Conservation (phyloP, 2,113 vertebrate species). For the Entomyzon cyanotis region DNA sequence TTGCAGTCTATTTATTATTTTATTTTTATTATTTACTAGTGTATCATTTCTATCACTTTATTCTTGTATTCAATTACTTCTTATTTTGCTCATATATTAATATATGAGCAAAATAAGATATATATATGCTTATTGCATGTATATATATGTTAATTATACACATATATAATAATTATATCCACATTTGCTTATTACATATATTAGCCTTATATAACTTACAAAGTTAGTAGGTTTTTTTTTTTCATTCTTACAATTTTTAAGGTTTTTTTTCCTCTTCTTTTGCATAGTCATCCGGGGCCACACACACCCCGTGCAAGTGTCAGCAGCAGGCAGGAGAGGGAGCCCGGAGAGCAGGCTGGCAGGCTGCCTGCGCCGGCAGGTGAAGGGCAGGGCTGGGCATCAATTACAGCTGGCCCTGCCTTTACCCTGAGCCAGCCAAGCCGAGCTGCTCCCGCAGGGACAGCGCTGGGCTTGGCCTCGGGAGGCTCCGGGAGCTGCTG, state of each 20-base stretch:
- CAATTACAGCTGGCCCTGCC: neutral
- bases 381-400: neutral
- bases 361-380: neutral
- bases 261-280: neutral
- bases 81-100: neutral
- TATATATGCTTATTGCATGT: too few species aligned
- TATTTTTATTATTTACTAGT: neutral
- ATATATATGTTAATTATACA: neutral
- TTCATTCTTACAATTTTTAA: neutral
- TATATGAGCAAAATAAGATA: too few species aligned
- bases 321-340: neutral
- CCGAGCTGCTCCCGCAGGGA: neutral
- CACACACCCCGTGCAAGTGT: neutral
- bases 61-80: neutral
- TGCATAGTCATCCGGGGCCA: neutral
- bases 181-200: neutral
- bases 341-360: neutral
- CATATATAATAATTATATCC: neutral
- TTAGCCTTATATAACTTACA: too few species aligned
- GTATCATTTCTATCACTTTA: neutral
- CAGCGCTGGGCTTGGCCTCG: neutral
- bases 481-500: slow-evolving; percentile 26
- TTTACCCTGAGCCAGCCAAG: neutral
- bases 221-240: neutral
- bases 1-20: neutral